phyloP scores from a whole-genome alignment of 1,140 invertebrate species.

The Drosophila yakuba region DNA sequence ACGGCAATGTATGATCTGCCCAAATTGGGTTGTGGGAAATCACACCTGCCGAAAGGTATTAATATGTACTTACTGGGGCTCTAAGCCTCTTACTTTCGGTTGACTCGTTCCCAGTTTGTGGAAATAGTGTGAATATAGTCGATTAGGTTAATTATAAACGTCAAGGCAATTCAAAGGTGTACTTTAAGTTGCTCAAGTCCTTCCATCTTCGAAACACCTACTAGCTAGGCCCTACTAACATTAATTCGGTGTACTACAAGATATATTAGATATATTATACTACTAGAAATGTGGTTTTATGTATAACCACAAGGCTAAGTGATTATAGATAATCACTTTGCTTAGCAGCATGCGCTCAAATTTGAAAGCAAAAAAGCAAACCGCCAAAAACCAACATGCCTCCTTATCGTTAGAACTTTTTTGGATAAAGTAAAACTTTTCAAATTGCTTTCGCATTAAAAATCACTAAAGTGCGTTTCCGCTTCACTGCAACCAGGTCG shows the following conservation, averaged over 20 bases:
- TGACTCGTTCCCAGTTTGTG: background rate
- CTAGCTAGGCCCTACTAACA: too few species aligned
- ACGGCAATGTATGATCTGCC: constrained; percentile 34
- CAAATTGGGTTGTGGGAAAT: constrained; percentile 33
- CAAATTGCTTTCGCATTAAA: constrained; percentile 76
- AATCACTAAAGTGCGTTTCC: constrained; percentile 70
- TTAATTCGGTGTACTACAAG: too few species aligned
- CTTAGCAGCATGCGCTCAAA: too few species aligned
- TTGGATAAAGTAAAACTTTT: constrained; percentile 58
- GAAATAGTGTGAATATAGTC: too few species aligned
- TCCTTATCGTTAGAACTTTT: constrained; percentile 52
- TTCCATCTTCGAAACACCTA: too few species aligned
- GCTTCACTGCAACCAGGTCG: constrained; percentile 37
- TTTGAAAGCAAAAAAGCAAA: too few species aligned
- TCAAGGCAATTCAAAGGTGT: background rate
- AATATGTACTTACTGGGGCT: constrained; percentile 2
- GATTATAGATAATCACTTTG: too few species aligned
- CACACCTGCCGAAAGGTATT: constrained; percentile 24
- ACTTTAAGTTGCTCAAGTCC: background rate
- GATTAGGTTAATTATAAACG: background rate
- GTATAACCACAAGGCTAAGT: too few species aligned
- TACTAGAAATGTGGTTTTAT: too few species aligned
- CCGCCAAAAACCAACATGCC: background rate
- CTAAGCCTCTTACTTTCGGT: constrained; percentile 33
- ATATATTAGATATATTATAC: too few species aligned